Percentiles rank a stretch among this genome's conserved stretches.
Evolutionary conservation across 2,888 invertebrate genomes (phyloP).

Genomic region (Hartigia nigra): DNA sequence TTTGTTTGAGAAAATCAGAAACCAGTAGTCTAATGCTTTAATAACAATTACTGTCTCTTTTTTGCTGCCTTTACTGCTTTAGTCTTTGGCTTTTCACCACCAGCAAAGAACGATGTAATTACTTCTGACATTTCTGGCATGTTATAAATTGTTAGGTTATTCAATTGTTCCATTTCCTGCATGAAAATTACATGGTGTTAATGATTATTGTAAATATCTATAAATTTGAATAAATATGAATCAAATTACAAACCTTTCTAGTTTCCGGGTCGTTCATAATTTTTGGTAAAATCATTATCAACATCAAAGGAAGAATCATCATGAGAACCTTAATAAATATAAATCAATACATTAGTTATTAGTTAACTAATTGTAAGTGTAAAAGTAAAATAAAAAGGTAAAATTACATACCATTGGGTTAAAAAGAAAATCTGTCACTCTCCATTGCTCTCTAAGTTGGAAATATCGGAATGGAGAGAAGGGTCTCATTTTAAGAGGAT

Average conservation of each 20-base stretch:
- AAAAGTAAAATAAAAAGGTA: background rate
- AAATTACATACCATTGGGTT: slow-evolving; percentile 81
- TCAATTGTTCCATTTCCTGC: slow-evolving; percentile 88
- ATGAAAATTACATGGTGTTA: slow-evolving; percentile 27
- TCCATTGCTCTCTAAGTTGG: slow-evolving; percentile 95
- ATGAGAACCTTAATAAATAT: slow-evolving; percentile 77
- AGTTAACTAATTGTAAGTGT: slow-evolving; percentile 2
- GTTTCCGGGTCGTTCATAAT: slow-evolving; percentile 99
- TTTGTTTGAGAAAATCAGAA: background rate
- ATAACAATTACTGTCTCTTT: slow-evolving; percentile 59
- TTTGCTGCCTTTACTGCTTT: slow-evolving; percentile 65
- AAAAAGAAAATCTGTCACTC: slow-evolving; percentile 94
- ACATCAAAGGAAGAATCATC: slow-evolving; percentile 92
- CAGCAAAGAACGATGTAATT: slow-evolving; percentile 87
- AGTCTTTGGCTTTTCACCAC: slow-evolving; percentile 71
- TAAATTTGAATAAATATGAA: slow-evolving; percentile 8
- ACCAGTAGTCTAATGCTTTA: background rate
- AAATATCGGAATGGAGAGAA: slow-evolving; percentile 87
- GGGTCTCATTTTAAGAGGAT: slow-evolving; percentile 91
- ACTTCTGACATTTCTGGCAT: slow-evolving; percentile 97
- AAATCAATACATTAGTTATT: slow-evolving; percentile 14
- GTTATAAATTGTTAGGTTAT: slow-evolving; percentile 82
- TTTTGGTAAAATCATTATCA: slow-evolving; percentile 94
- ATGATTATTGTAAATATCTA: background rate
- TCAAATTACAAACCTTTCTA: slow-evolving; percentile 74